Evolutionary conservation across 2,113 vertebrate genomes (phyloP), one percentile per base, ranked within the genome.

Genomic region (Misgurnus mizolepis): DNA sequence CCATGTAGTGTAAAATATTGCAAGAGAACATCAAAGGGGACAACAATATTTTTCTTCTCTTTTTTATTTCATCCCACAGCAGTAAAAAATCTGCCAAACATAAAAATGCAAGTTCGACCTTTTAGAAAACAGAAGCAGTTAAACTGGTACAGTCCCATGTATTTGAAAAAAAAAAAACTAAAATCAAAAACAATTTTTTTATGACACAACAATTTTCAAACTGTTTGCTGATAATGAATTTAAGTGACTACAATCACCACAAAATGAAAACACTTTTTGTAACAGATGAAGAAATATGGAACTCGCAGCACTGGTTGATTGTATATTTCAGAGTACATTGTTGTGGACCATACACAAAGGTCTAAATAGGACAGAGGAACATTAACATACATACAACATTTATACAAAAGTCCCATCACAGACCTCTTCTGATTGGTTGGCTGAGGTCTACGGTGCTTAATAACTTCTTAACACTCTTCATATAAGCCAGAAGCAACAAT

Each of bases 61-160:
- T 40, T 3, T 0, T 67, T 92, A 90, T 89, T 88, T 89, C 91
- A 89, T 74, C 22, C 73, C 84, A 81, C 60, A 56, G 75, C 84
- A 86, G 86, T 85, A 75, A 86, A 86, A 22, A 90, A 88, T 53
- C 79, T 84, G 85, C 76, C 79, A 87, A 85, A 84, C 72, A 89
- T 85, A 87, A 80, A 34, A 34, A 34, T 58, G 55, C 55, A 68
- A 87, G 86, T 69, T 80, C 58, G 86, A 73, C 43, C 80, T 65
- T 84, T 85, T 71, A 34, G 12, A 7, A 86, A 89, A 88, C 15
- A 66, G 71, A 66, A 75, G 78, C 66, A 81, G 41, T 61, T 75
- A 53, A 11, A 53, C 3, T 53, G 2, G 47, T 70, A 68, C 72
- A 64, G 45, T 64, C 14, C 7, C 83, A 53, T 76, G 53, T 76